A percentile compares a stretch with the other conserved stretches of the same genome.
Evolutionary conservation across 2,888 invertebrate species (phyloP).

Genomic region (Dryadula phaetusa): DNA sequence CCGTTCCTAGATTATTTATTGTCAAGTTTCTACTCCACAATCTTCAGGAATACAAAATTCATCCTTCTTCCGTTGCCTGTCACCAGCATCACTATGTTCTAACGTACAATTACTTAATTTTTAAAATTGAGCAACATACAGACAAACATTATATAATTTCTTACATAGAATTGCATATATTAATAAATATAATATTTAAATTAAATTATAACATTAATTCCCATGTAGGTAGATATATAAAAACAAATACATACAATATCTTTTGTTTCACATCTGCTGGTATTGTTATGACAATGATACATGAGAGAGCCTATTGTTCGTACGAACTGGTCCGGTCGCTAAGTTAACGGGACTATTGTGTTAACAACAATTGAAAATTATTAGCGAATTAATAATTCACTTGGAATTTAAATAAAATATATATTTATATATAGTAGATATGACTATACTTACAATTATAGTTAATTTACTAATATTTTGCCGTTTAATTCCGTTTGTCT

Average conservation of each 20-base stretch:
- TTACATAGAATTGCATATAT: not conserved
- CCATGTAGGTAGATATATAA: not conserved
- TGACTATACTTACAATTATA: too few relatives aligned
- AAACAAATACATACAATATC: constrained; percentile 2
- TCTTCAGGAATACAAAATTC: too few relatives aligned
- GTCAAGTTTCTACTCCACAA: too few relatives aligned
- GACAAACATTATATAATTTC: too few relatives aligned
- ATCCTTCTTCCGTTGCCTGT: too few relatives aligned
- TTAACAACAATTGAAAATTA: constrained; percentile 8
- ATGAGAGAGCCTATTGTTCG: constrained; percentile 13
- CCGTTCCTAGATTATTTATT: too few relatives aligned
- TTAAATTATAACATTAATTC: constrained; percentile 5
- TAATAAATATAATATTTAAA: not conserved
- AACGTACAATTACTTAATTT: too few relatives aligned
- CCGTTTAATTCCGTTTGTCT: too few relatives aligned
- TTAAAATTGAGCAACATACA: too few relatives aligned
- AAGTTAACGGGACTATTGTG: constrained; percentile 22
- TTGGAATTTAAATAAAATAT: not conserved
- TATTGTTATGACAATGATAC: constrained; percentile 20
- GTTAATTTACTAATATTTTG: too few relatives aligned
- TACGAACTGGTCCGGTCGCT: constrained; percentile 18
- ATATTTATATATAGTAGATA: too few relatives aligned
- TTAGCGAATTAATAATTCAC: not conserved
- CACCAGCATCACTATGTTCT: too few relatives aligned
- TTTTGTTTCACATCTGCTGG: constrained; percentile 19